phyloP scores from a whole-genome alignment of 2,797 vertebrate genomes.

The Bradypodion ventrale region DNA sequence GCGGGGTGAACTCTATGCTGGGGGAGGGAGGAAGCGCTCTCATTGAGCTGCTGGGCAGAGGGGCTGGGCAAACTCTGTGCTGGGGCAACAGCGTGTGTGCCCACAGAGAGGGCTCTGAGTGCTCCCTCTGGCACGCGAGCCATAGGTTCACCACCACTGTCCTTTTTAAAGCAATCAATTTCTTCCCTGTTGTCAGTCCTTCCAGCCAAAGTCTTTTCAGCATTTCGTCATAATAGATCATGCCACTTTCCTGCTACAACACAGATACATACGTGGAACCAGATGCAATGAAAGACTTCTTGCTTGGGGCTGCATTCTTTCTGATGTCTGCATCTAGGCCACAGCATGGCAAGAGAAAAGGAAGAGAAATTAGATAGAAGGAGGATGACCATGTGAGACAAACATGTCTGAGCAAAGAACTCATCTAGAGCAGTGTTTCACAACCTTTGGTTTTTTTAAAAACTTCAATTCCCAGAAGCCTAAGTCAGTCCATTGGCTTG shows the following conservation, averaged over 20 bases:
- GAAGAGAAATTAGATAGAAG: conserved; percentile 1
- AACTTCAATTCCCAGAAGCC: no score
- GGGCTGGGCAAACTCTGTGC: no score
- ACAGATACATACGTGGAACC: conserved; percentile 85
- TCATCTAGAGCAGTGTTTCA: neutral
- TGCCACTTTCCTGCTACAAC: neutral
- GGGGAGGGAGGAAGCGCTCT: no score
- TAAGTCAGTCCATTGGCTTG: no score
- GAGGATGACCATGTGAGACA: conserved; percentile 14
- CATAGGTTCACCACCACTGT: no score
- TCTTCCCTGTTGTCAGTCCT: neutral
- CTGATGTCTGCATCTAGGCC: conserved; percentile 87
- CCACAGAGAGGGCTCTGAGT: no score
- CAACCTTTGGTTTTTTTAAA: no score
- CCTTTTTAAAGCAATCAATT: neutral
- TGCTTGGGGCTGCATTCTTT: conserved; percentile 76
- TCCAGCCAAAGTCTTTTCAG: neutral
- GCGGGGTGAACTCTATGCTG: no score
- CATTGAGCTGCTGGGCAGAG: no score
- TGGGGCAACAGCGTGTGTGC: no score
- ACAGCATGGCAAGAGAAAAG: conserved; percentile 29
- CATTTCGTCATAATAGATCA: no score
- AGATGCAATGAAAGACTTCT: conserved; percentile 83
- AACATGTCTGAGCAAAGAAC: conserved; percentile 13
- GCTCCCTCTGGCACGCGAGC: no score